phyloP scores from a whole-genome alignment of 2,888 invertebrate genomes.

The Ceraclea dissimilis region DNA sequence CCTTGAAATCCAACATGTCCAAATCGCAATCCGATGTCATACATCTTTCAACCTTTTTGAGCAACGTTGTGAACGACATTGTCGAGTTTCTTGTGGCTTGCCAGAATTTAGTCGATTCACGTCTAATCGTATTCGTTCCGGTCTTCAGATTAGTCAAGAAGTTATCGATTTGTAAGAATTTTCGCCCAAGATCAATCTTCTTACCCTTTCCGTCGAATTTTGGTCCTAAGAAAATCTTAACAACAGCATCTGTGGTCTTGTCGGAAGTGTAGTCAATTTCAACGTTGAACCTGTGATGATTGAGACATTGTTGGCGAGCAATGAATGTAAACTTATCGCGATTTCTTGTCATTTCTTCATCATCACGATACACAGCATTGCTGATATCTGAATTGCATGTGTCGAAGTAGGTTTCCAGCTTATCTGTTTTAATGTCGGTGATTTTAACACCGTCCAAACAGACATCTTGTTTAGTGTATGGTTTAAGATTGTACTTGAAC shows the following conservation, averaged over 20 bases:
- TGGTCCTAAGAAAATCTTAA: conserved; percentile 63
- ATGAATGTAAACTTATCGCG: conserved; percentile 46
- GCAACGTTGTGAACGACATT: conserved; percentile 37
- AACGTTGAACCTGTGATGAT: conserved; percentile 56
- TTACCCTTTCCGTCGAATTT: conserved; percentile 51
- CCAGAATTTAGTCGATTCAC: conserved; percentile 51
- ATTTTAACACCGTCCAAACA: conserved; percentile 57
- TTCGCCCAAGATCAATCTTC: conserved; percentile 42
- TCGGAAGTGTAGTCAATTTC: conserved; percentile 51
- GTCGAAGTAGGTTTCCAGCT: conserved; percentile 62
- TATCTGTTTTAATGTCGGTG: conserved; percentile 54
- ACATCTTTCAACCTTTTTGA: conserved; percentile 43
- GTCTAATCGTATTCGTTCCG: conserved; percentile 46
- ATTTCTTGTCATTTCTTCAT: conserved; percentile 43
- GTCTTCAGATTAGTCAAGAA: conserved; percentile 41
- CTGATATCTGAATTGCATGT: conserved; percentile 57
- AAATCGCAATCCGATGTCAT: conserved; percentile 42
- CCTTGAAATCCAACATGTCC: conserved; percentile 43
- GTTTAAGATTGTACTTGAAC: conserved; percentile 53
- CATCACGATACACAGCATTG: conserved; percentile 48
- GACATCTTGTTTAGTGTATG: conserved; percentile 57
- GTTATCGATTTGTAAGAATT: conserved; percentile 52
- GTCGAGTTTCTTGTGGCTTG: conserved; percentile 52
- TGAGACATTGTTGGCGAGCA: conserved; percentile 55
- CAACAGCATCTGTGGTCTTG: conserved; percentile 50